Base-by-base conservation (phyloP, 2,797 vertebrate genomes). In the Glossophaga mutica region DNA sequence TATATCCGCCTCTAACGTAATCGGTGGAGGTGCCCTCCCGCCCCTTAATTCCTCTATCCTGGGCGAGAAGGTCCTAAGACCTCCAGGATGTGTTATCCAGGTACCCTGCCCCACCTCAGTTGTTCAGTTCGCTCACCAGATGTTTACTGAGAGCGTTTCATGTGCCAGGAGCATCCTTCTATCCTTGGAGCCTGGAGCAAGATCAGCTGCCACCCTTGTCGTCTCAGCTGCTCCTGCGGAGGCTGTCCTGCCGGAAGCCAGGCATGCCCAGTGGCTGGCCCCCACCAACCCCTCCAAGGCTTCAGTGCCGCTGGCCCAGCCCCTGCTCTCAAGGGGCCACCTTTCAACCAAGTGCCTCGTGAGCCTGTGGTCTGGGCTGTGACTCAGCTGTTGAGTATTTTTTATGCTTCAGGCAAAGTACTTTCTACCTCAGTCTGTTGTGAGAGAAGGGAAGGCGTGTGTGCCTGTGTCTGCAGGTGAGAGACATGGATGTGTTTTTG, bases 381-480 rank as follows among this genome's bases (percentile, higher is more conserved):
- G 79, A 55, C 50, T 34, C 62, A 89, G 62, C 44, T 44, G 1
- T 2, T 18, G 52, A 94, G 67, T 82, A 22, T 42, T 55, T 92
- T 90, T 78, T 74, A 9, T 68, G 67, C 57, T 62, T 70, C 77
- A 32, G 67, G 59, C 62, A 42, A 52, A 34, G 48, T 52, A 76
- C 52, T 59, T 96, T 57, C 92, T 97, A 97, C 96, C 96, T 97
- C 97, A 95, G 44, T 67, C 67, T 39, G 2, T 55, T 55, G 78
- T 59, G 37, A 84, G 71, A 55, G 32, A 74, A 84, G 79, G 91
- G 55, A 57, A 48, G 46, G 74, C 22, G 15, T 62, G 15, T 62
- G 24, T 73, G 39, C 29, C 0, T 39, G 14, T 82, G 55, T 92
- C 11, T n/a, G 29, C 57, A 85, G 10, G 59, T 39, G 83, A 71